These are phyloP conservation scores for Goniozus legneri DNA, from an alignment of 1,140 invertebrate species.

Conservation along the genomic window DNA sequence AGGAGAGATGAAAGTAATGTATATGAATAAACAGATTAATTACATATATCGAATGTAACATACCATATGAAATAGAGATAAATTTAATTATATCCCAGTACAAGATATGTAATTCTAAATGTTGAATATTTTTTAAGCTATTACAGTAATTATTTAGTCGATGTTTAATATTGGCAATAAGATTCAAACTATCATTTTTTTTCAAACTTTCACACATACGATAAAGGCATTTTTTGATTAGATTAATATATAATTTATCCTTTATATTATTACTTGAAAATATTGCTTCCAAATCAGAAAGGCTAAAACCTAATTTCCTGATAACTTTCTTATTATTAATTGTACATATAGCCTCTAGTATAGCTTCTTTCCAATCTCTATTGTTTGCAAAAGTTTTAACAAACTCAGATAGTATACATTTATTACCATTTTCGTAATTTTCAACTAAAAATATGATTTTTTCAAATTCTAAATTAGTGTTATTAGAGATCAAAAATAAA, in stretches of 20 bases:
- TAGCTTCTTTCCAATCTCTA: slow-evolving; percentile 22
- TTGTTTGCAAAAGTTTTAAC: slow-evolving; percentile 7
- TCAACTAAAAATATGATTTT: background rate
- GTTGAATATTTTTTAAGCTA: slow-evolving; percentile 10
- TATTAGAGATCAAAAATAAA: slow-evolving; percentile 26
- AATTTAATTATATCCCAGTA: slow-evolving; percentile 27
- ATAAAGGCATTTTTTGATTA: slow-evolving; percentile 24
- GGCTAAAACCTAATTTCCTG: slow-evolving; percentile 16
- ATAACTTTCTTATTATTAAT: slow-evolving; percentile 25
- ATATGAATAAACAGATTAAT: background rate
- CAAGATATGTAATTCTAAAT: slow-evolving; percentile 31
- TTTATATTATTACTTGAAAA: slow-evolving; percentile 8
- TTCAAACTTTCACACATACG: slow-evolving; percentile 23
- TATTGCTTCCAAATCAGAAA: background rate
- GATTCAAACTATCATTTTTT: background rate
- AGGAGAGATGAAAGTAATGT: slow-evolving; percentile 1
- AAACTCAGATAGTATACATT: slow-evolving; percentile 17
- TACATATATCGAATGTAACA: slow-evolving; percentile 1
- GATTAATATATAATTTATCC: slow-evolving; percentile 13
- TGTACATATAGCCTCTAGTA: slow-evolving; percentile 28
- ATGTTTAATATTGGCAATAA: slow-evolving; percentile 20
- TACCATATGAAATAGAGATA: slow-evolving; percentile 24
- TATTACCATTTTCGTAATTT: slow-evolving; percentile 12
- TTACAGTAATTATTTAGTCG: background rate
- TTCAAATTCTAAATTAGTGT: slow-evolving; percentile 1